Percentiles rank a stretch among this genome's conserved stretches.
Conservation (phyloP, 2,797 vertebrate species). For the Melanogrammus aeglefinus region DNA sequence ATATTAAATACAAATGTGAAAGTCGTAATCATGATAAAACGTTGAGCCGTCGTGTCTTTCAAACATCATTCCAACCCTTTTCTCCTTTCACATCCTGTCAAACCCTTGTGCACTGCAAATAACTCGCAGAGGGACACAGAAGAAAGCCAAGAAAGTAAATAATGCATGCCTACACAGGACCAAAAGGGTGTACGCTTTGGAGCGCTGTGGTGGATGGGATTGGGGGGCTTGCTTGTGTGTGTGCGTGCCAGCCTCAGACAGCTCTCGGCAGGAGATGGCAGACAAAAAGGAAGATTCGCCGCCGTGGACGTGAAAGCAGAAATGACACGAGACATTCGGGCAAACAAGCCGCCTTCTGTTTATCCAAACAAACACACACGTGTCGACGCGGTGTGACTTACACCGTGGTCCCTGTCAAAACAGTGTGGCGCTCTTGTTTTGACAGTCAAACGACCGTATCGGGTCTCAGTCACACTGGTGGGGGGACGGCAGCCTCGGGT, state of each 20-base stretch:
- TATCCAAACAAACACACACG: slow-evolving; percentile 56
- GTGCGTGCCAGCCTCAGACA: slow-evolving; percentile 67
- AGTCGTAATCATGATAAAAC: neutral
- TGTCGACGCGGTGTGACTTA: slow-evolving; percentile 38
- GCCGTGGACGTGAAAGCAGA: slow-evolving; percentile 46
- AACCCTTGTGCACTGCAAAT: slow-evolving; percentile 15
- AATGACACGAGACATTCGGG: slow-evolving; percentile 49
- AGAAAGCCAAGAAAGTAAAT: slow-evolving; percentile 54
- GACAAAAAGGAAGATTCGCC: slow-evolving; percentile 47
- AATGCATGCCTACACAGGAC: slow-evolving; percentile 65
- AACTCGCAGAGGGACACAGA: slow-evolving; percentile 32
- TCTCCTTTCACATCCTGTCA: slow-evolving; percentile 19
- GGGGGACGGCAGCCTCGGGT: slow-evolving; percentile 31
- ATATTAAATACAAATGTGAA: neutral
- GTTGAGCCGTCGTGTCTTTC: neutral
- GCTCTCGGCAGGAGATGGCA: slow-evolving; percentile 55
- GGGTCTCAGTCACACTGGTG: slow-evolving; percentile 36
- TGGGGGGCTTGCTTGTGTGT: slow-evolving; percentile 50
- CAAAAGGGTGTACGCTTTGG: slow-evolving; percentile 42
- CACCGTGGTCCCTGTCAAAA: slow-evolving; percentile 47
- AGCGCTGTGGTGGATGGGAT: slow-evolving; percentile 22
- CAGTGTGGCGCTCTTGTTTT: slow-evolving; percentile 14
- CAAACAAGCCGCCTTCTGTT: slow-evolving; percentile 47
- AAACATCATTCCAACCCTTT: neutral
- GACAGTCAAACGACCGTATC: slow-evolving; percentile 41